Conservation (phyloP, 2,797 vertebrate genomes). For the Tolypeutes matacus region DNA sequence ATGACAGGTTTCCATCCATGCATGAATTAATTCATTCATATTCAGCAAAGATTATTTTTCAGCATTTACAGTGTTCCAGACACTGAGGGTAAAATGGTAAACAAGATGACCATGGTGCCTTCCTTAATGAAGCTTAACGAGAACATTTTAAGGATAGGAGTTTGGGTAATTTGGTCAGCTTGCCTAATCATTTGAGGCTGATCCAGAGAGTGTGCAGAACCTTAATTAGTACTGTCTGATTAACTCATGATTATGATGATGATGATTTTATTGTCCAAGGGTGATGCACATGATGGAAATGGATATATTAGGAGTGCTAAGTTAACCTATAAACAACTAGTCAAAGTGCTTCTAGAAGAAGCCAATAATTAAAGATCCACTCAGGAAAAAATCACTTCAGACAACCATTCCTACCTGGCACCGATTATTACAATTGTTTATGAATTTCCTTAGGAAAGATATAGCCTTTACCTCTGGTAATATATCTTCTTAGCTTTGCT, state of each 20-base stretch:
- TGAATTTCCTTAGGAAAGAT: conserved; percentile 46
- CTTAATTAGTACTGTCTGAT: background rate
- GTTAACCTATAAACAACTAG: conserved; percentile 5
- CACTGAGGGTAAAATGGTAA: background rate
- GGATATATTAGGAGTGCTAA: background rate
- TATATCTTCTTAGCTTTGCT: conserved; percentile 40
- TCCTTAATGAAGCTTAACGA: background rate
- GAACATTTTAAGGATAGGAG: background rate
- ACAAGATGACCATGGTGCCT: background rate
- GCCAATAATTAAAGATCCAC: conserved; percentile 19
- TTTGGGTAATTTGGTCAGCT: conserved; percentile 6
- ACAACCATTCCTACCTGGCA: background rate
- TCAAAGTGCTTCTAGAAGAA: conserved; percentile 28
- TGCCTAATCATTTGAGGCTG: background rate
- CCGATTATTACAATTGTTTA: conserved; percentile 27
- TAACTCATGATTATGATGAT: background rate
- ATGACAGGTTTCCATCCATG: background rate
- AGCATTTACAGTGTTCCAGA: background rate
- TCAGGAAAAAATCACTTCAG: conserved; percentile 10
- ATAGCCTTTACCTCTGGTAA: background rate
- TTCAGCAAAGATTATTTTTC: background rate
- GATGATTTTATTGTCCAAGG: background rate
- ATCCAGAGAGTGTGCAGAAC: background rate
- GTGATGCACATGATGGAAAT: background rate
- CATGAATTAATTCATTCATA: background rate